Base-by-base conservation (phyloP, 1,140 invertebrate genomes). In the Atta texana region DNA sequence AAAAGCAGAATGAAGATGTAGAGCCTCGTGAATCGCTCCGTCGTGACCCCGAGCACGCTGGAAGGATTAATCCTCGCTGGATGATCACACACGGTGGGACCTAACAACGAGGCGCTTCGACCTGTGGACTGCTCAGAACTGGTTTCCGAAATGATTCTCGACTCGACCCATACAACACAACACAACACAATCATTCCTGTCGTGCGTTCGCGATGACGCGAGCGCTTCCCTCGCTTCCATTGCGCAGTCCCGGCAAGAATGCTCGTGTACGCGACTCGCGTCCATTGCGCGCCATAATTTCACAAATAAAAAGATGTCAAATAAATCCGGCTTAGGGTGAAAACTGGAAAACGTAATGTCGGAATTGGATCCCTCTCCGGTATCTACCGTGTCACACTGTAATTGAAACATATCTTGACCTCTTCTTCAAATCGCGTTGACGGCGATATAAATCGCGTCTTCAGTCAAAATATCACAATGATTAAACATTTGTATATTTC, bases 241-340 rank as follows among this genome's bases (percentile, higher is more conserved):
- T 6, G 31, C 31, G 31, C 14, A 4, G 63, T 39, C 76, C 34
- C 53, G 44, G 69, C 34, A 14, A 24, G 51, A 53, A 63, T 34
- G 6, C 6, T 88, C 87, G 63, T 34, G 76, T 82, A 89, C 55
- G 69, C 72, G 69, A 82, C 63, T 71, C 81, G 72, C 74, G 74
- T 84, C 78, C 63, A 61, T 85, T 39, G 69, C 59, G 61, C 34
- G 86, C 51, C 63, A 89, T 88, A 66, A 89, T 92, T 88, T 81
- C 89, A 75, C 85, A 91, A 66, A 64, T 81, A 88, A 92, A 39
- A 92, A 89, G 88, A 74, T 88, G 61, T 87, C 90, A 87, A 92
- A 90, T 90, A 91, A 90, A 92, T 93, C 88, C 87, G 89, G 88
- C 91, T 93, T 89, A 89, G 85, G 64, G 75, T 72, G n/a, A 7